These are phyloP conservation scores for Neogale vison DNA, from an alignment of 2,113 vertebrate species.

Conservation along the genomic window DNA sequence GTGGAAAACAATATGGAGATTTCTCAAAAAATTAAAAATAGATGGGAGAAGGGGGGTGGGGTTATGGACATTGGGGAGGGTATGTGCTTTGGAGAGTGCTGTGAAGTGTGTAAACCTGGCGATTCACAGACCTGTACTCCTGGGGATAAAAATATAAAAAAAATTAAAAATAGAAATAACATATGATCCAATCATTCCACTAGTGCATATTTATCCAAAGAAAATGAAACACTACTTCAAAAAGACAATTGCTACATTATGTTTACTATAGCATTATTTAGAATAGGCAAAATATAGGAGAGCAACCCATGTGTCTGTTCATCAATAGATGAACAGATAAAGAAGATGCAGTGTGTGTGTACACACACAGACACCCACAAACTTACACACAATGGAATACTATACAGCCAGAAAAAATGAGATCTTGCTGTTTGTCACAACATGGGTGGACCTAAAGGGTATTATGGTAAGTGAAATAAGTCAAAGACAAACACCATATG, in stretches of 20 bases:
- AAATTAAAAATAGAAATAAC: not conserved
- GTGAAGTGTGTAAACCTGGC: too few species aligned
- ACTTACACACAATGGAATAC: not conserved
- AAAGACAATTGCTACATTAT: not conserved
- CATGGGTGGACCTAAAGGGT: not conserved
- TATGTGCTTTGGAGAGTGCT: too few species aligned
- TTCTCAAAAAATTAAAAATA: not conserved
- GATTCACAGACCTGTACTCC: too few species aligned
- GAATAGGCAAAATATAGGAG: not conserved
- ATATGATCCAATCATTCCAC: not conserved
- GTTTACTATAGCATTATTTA: not conserved
- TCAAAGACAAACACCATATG: not conserved
- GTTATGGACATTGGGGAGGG: too few species aligned
- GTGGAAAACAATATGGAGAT: not conserved
- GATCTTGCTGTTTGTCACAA: not conserved
- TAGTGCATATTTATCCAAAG: not conserved
- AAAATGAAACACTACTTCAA: not conserved
- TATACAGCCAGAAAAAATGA: not conserved
- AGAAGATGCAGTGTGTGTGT: not conserved
- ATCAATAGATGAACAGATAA: not conserved
- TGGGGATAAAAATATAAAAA: too few species aligned
- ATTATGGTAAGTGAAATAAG: not conserved
- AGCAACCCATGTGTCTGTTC: not conserved
- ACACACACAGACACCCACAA: not conserved
- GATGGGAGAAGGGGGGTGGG: too few species aligned